Conservation (phyloP, 2,888 invertebrate species). For the Spicauda simplicius region DNA sequence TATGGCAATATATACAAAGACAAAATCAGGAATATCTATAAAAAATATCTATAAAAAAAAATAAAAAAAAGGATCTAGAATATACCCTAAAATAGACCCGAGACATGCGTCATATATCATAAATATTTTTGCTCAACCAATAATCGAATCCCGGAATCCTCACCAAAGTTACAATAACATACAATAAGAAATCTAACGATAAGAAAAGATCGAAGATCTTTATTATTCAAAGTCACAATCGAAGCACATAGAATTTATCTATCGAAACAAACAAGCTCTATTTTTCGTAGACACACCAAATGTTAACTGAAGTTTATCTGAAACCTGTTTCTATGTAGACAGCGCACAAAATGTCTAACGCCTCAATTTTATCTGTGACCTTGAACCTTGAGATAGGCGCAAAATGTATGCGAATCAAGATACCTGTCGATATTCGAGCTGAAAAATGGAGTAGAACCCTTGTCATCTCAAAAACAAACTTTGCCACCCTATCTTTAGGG, state of each 20-base stretch:
- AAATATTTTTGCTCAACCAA: too few species aligned
- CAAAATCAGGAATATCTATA: too few species aligned
- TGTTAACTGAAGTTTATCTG: background rate
- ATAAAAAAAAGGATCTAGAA: too few species aligned
- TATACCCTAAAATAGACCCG: too few species aligned
- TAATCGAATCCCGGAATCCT: too few species aligned
- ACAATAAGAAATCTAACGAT: too few species aligned
- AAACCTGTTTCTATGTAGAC: background rate
- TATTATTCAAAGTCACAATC: background rate
- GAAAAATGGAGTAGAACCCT: conserved; percentile 5
- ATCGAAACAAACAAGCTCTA: background rate
- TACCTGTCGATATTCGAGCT: conserved; percentile 21
- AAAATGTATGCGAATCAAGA: conserved; percentile 25
- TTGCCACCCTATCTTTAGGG: background rate
- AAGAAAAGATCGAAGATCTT: too few species aligned
- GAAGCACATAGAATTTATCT: background rate
- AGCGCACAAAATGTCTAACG: background rate
- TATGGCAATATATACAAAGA: too few species aligned
- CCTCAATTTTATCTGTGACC: conserved; percentile 13
- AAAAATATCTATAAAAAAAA: too few species aligned
- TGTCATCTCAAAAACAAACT: conserved; percentile 1
- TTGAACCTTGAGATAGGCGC: conserved; percentile 21
- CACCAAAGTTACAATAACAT: too few species aligned
- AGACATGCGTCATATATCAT: too few species aligned
- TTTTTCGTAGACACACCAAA: background rate